Base-by-base conservation (phyloP, 2,797 vertebrate genomes). In the Nannoperca australis region DNA sequence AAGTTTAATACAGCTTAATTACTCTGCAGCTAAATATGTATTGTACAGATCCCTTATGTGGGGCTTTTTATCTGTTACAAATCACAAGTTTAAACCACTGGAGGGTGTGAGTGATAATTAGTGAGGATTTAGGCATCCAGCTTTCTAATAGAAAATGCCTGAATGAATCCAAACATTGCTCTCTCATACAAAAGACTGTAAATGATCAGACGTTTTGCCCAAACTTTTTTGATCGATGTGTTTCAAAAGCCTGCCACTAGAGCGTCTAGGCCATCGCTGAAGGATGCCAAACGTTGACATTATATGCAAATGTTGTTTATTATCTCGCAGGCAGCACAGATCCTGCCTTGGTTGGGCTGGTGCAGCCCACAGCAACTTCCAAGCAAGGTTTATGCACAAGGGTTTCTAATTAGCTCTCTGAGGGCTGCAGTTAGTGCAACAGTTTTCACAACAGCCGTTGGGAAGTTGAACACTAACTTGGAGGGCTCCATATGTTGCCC, bases 371-470 rank as follows among this genome's bases (percentile, higher is more conserved):
- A 93, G 94, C 94, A 92, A 92, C 94, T 92, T 95, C 88, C 91
- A 90, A 93, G 92, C 89, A 86, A 91, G 88, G 87, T 93, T 94
- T 92, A 92, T 91, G 93, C 93, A 94, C 93, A 78, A 93, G 93
- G 95, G 91, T 89, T 91, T 93, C 93, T 96, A 96, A 96, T 95
- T 93, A 95, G 95, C 94, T 96, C 95, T 95, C 95, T 85, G 87
- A 92, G 94, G 95, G 95, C 90, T 82, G 76, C 90, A 87, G 91
- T 92, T 91, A 92, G 90, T 72, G 82, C 79, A 76, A 82, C 93
- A 87, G 91, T 94, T 91, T 89, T 91, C 92, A 93, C 90, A 91
- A 92, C 92, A 93, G 92, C 94, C 92, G 92, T 87, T 86, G 94
- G 93, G 92, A 95, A 94, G 91, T 93, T 89, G 90, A 89, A 78